Evolutionary conservation across 2,888 invertebrate genomes (phyloP), one percentile per base, ranked within the genome.

Genomic region (Agrypnus murinus): DNA sequence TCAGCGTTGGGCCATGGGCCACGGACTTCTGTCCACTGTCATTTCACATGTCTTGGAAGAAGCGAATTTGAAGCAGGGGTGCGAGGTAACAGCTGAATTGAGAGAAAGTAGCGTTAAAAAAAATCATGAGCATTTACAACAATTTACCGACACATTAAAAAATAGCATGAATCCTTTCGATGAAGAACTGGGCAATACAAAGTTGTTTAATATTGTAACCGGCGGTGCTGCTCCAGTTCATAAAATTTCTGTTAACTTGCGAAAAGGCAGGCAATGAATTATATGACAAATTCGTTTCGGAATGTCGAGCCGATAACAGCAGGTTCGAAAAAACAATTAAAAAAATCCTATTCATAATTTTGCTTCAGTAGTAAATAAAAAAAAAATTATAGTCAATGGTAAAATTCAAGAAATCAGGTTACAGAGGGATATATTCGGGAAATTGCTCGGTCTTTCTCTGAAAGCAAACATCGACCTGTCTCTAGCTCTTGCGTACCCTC

Each of bases 371-470:
- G 10, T 36, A 36, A 36, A 36, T 8, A 36, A 36, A 36, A 10
- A 36, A 10, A 36, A 7, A 36, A 10, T 10, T 8, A 36, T 36
- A 8, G 36, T 36, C 36, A 36, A 36, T 36, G 10, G 36, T 8
- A 36, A 36, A 36, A 10, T 36, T 36, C 36, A 36, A 36, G 36
- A 36, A 36, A 36, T 36, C 36, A 7, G 36, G 7, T 10, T 36
- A 36, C 36, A 36, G 10, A 8, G 36, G 7, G 36, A 36, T 36
- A 36, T 36, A 8, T 36, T 36, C 9, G 36, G 36, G 7, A 36
- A 36, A 36, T 36, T 36, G 36, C 36, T 36, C 9, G 36, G 36
- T 10, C 36, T 36, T 36, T 36, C 36, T 36, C 36, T 36, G 36
- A 36, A 36, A 36, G 36, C 36, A 10, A 7, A 36, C 7, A 36